Conservation (phyloP, 2,888 invertebrate genomes). For the Mechanitis messenoides region DNA sequence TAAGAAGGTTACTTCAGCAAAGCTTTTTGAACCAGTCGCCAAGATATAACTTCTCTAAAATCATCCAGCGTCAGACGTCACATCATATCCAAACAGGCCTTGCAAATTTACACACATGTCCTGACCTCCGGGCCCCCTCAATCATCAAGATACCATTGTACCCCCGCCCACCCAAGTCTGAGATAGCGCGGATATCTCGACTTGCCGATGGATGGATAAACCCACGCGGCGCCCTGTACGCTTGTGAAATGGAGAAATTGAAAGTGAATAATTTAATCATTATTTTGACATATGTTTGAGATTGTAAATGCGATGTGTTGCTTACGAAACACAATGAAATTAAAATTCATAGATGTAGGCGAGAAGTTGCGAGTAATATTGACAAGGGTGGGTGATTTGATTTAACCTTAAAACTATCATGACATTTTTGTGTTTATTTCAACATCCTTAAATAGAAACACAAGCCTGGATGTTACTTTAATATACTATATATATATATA, state of each 20-base stretch:
- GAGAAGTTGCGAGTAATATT: too few species aligned
- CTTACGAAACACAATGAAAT: too few species aligned
- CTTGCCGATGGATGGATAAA: constrained; percentile 17
- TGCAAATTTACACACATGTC: constrained; percentile 19
- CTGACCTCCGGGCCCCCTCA: constrained; percentile 20
- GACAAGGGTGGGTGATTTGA: too few species aligned
- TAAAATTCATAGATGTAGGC: background rate
- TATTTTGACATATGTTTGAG: constrained; percentile 7
- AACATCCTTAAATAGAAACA: too few species aligned
- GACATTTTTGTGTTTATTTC: too few species aligned
- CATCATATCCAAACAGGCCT: constrained; percentile 5
- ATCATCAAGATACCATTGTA: constrained; percentile 21
- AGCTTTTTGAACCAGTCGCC: too few species aligned
- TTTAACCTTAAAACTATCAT: too few species aligned
- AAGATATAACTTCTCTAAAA: background rate
- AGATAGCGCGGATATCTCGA: constrained; percentile 16
- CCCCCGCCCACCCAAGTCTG: constrained; percentile 29
- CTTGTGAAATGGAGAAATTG: constrained; percentile 8
- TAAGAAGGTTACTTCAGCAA: too few species aligned
- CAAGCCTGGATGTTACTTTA: too few species aligned
- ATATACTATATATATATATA: background rate
- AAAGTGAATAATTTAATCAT: constrained; percentile 5
- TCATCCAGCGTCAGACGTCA: background rate
- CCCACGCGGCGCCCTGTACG: constrained; percentile 9
- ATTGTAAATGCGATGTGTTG: background rate